Base-by-base conservation (phyloP, 2,797 vertebrate genomes). In the Halcyon smyrnensis region DNA sequence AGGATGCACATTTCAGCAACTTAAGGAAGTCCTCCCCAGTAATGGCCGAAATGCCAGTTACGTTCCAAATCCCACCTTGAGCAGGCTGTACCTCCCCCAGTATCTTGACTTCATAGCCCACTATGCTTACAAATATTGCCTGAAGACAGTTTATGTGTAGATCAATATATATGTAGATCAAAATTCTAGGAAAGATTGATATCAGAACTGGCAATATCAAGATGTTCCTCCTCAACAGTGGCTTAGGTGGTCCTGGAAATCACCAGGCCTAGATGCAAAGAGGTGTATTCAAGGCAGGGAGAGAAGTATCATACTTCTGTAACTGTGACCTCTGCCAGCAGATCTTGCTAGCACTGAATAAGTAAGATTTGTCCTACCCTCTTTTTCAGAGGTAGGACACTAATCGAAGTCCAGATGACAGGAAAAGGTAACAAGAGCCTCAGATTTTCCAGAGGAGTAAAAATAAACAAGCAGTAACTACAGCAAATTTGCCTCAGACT, bases 371-470 rank as follows among this genome's bases (percentile, higher is more conserved):
- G 32, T 90, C 41, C 65, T 81, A 60, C 73, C 32, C 39, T 95
- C 84, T 64, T 81, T 32, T 89, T 90, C 34, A 95, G 91, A 89
- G 71, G 21, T 67, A 82, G 45, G 63, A 92, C 81, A 56, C 20
- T n/a, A 84, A 91, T n/a, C n/a, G 7, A 94, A 89, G 56, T 76
- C 45, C 62, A 92, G 73, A 87, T 81, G 74, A 89, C 13, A 87
- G 81, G 77, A 34, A 91, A 87, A 63, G 68, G 76, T 92, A 74
- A 68, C 20, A 51, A 95, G 57, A 63, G 87, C 50, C 71, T 76
- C 56, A 84, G 32, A 59, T 65, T 91, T 85, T 93, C 71, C 88
- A 86, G 51, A 95, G 93, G 68, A 82, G 53, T 59, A 74, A 69
- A 87, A 89, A 24, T 8, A 84, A 48, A 46, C 41, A 62, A 82